phyloP scores from a whole-genome alignment of 2,797 vertebrate species.

The Remorina albescens region DNA sequence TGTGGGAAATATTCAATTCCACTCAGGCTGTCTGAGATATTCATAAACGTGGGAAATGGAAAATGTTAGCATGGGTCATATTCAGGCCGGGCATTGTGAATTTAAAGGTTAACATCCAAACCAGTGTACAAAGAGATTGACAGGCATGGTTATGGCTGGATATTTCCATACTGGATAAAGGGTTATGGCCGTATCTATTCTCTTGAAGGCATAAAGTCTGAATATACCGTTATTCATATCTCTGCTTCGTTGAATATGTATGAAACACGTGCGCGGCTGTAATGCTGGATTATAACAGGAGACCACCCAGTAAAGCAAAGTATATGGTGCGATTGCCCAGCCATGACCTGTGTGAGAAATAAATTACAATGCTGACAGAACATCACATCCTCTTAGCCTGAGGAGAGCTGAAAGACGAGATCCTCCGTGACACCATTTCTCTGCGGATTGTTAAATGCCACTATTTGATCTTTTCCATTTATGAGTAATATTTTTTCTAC shows the following conservation, averaged over 20 bases:
- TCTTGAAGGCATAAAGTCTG: slow-evolving; percentile 32
- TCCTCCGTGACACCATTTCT: slow-evolving; percentile 69
- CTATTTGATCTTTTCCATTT: slow-evolving; percentile 78
- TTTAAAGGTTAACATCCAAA: slow-evolving; percentile 68
- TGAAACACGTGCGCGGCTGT: slow-evolving; percentile 37
- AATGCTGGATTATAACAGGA: slow-evolving; percentile 55
- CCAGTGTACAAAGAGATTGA: slow-evolving; percentile 44
- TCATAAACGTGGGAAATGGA: slow-evolving; percentile 51
- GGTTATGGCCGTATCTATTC: slow-evolving; percentile 37
- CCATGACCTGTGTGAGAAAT: slow-evolving; percentile 72
- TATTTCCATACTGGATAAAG: slow-evolving; percentile 56
- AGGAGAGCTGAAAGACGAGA: slow-evolving; percentile 59
- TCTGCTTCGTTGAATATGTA: slow-evolving; percentile 18
- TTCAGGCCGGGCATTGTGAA: slow-evolving; percentile 44
- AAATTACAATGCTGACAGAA: slow-evolving; percentile 71
- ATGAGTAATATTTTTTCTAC: slow-evolving; percentile 50
- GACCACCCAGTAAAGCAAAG: slow-evolving; percentile 52
- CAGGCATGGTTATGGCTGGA: slow-evolving; percentile 39
- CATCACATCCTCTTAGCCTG: slow-evolving; percentile 67
- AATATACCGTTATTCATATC: slow-evolving; percentile 22
- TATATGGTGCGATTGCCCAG: slow-evolving; percentile 52
- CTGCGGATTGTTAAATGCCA: slow-evolving; percentile 75
- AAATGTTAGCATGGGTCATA: slow-evolving; percentile 55
- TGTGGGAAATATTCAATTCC: slow-evolving; percentile 58
- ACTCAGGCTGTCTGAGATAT: slow-evolving; percentile 32